These are phyloP conservation scores for Baryphthengus martii DNA, from an alignment of 2,113 vertebrate genomes.

Conservation along the genomic window DNA sequence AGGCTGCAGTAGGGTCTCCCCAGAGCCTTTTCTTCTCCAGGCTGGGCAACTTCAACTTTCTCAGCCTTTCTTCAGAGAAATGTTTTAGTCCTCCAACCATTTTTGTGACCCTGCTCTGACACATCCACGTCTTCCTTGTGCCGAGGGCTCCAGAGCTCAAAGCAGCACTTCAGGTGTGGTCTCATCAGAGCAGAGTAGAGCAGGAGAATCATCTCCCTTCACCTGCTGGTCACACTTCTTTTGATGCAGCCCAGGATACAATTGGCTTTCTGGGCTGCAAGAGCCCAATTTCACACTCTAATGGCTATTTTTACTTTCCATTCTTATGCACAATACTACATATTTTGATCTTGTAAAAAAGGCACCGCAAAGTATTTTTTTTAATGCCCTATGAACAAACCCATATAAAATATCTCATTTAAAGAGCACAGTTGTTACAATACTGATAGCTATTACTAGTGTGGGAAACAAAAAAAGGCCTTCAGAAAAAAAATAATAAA, in stretches of 20 bases:
- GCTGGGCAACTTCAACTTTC: background rate
- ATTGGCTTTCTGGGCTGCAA: background rate
- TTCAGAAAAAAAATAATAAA: background rate
- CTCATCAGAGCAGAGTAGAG: background rate
- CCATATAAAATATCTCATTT: background rate
- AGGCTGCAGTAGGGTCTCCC: background rate
- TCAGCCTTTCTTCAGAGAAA: background rate
- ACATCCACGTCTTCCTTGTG: too few relatives aligned
- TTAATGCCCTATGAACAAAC: background rate
- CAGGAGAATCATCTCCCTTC: background rate
- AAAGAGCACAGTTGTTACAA: background rate
- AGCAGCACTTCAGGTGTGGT: accelerated
- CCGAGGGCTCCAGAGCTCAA: accelerated
- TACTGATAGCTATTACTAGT: background rate
- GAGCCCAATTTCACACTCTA: background rate
- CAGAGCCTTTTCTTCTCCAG: background rate
- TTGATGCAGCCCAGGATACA: accelerated
- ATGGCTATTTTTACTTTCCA: background rate
- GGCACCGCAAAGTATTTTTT: background rate
- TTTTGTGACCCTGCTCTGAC: background rate
- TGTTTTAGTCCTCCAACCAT: accelerated
- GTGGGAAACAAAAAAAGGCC: background rate
- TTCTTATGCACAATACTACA: background rate
- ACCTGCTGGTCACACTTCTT: too few relatives aligned
- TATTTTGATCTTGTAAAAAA: background rate